Evolutionary conservation across 2,888 invertebrate genomes (phyloP).

Genomic region (Agrochola litura): DNA sequence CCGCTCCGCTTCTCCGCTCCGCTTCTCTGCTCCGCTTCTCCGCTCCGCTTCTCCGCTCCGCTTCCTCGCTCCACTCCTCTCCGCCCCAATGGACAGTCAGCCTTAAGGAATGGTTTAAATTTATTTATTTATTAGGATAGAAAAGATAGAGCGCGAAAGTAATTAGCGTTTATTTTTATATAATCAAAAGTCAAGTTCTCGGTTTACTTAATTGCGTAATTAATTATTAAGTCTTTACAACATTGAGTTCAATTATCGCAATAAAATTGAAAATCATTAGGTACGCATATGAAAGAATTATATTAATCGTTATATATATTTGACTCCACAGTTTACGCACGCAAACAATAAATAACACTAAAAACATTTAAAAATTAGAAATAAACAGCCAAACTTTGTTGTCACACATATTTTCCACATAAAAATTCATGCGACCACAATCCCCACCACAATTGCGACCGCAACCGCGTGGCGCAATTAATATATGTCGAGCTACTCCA

Average conservation of each 20-base stretch:
- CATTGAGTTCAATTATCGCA: background rate
- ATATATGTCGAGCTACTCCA: constrained; percentile 64
- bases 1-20: too few relatives aligned
- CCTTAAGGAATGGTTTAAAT: background rate
- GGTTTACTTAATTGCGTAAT: background rate
- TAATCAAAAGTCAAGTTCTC: background rate
- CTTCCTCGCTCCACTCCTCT: too few relatives aligned
- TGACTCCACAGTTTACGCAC: background rate
- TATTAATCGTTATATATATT: background rate
- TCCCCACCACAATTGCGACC: constrained; percentile 55
- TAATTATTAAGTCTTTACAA: background rate
- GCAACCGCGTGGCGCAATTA: constrained; percentile 61
- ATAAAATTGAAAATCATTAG: background rate
- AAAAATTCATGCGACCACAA: constrained; percentile 53
- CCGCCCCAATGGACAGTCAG: too few relatives aligned
- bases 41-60: too few relatives aligned
- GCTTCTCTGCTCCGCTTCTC: too few relatives aligned
- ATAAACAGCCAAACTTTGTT: constrained; percentile 46
- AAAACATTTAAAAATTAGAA: constrained; percentile 35
- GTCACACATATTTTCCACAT: constrained; percentile 48
- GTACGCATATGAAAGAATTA: background rate
- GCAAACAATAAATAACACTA: background rate
- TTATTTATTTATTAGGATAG: constrained; percentile 13
- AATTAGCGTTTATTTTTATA: background rate
- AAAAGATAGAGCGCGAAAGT: background rate